Evolutionary conservation across 1,140 invertebrate genomes (phyloP), one percentile per base, ranked within the genome.

Genomic region (Polypedilum pembai): DNA sequence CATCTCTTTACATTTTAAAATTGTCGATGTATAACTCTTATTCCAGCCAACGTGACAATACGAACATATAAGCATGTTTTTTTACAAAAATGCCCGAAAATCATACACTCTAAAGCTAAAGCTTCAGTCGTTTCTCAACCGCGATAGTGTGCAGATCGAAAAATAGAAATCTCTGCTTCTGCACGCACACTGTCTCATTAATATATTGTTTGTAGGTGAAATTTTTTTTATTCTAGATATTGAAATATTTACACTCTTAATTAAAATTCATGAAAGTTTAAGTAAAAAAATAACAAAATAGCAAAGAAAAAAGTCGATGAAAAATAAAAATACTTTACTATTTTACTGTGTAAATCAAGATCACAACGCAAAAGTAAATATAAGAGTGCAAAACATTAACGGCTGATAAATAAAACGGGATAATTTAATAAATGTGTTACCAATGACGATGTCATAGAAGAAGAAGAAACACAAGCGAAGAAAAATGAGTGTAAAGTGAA

Each of bases 81-180:
- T n/a, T n/a, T n/a, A n/a, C n/a, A n/a, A n/a, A n/a, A n/a, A n/a
- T n/a, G n/a, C n/a, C n/a, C n/a, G n/a, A n/a, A n/a, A n/a, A n/a
- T n/a, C n/a, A n/a, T n/a, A n/a, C n/a, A n/a, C n/a, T n/a, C n/a
- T n/a, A n/a, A n/a, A n/a, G n/a, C 41, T 56, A 56, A 56, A n/a
- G 4, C 15, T 15, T 69, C 65, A 69, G 17, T 69, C 18, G 8
- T 18, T 20, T n/a, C 65, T 18, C 17, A 18, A 69, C 65, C 65
- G 65, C 65, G 65, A 69, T 17, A 69, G 65, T 21, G 65, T 69
- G 20, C 17, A 69, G 65, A 18, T 69, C 65, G 18, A 56, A 56
- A 69, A 69, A 18, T 18, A 4, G 3, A 21, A 69, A 45, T 45
- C 10, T n/a, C 3, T 56, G 45, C 12, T 56, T 56, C 45, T 56